phyloP scores from a whole-genome alignment of 1,140 invertebrate species.

The Proctacanthus coquilletti region DNA sequence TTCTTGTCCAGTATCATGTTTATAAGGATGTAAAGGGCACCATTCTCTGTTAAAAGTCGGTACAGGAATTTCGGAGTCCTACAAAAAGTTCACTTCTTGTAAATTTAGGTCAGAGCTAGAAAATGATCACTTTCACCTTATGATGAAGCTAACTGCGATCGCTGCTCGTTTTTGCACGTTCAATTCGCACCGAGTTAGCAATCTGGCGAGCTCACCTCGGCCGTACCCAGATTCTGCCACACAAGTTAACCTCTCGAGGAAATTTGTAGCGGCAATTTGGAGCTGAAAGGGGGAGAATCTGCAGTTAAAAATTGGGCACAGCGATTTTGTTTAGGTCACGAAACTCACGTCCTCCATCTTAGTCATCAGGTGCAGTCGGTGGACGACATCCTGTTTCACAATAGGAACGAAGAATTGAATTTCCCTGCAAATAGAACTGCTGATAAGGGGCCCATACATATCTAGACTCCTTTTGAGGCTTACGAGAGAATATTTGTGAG shows the following conservation, averaged over 20 bases:
- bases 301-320: too few relatives aligned
- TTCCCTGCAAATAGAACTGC: constrained; percentile 16
- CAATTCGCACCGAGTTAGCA: constrained; percentile 17
- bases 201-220: constrained; percentile 22
- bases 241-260: constrained; percentile 23
- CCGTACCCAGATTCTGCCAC: constrained; percentile 28
- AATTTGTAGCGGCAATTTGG: constrained; percentile 20
- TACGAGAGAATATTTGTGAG: constrained; percentile 26
- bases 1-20: constrained; percentile 19
- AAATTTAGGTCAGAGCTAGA: too few relatives aligned
- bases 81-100: constrained; percentile 1
- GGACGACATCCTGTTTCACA: constrained; percentile 23
- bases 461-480: too few relatives aligned
- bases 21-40: constrained; percentile 18
- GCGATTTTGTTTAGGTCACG: neutral
- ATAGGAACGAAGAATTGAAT: constrained; percentile 28
- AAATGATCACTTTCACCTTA: constrained; percentile 21
- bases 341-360: constrained; percentile 19
- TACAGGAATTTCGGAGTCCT: constrained; percentile 11
- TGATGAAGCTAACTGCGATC: constrained; percentile 23
- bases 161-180: constrained; percentile 22
- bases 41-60: constrained; percentile 23
- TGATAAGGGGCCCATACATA: too few relatives aligned
- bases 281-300: constrained; percentile 10
- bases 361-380: constrained; percentile 24